Base-by-base conservation (phyloP, 2,888 invertebrate genomes). In the Bedellia somnulentella region DNA sequence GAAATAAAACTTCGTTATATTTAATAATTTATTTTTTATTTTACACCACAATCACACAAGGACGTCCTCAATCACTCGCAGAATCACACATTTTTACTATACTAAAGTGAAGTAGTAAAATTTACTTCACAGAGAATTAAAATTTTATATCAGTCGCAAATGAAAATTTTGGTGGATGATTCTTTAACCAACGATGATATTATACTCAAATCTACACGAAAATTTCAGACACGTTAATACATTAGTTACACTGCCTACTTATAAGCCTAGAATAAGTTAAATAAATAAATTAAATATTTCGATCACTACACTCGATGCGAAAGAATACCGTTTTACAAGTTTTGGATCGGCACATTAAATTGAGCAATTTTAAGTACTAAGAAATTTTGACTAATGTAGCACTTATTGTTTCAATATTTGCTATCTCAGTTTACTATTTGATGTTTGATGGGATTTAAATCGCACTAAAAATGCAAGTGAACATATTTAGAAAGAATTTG, bases 21-120 rank as follows among this genome's bases (percentile, higher is more conserved):
- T n/a, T n/a, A n/a, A n/a, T n/a, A n/a, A n/a, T n/a, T n/a, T 48
- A 45, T 50, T 52, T 54, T 64, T 64, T 63, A 63, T 57, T 67
- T 60, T 56, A 63, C 61, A 61, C 59, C 64, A 66, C 73, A 73
- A 55, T 41, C 73, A 73, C 52, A 57, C 75, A 70, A 73, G 75
- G 75, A 75, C 75, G 75, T 75, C 75, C 75, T 63, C 71, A 75
- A 51, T 50, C 71, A 73, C 46, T 46, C 71, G 62, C 61, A 68
- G 61, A 62, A 24, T 30, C 30, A 30, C 52, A 50, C 28, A 41
- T 45, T 43, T 46, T 39, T 35, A 59, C 55, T 53, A 18, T 18
- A 59, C 66, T 62, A 47, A 44, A 46, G 62, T 64, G 67, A 73
- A 61, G 68, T 49, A 66, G 46, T 26, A 42, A 8, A 2, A 57